These are phyloP conservation scores for Apis mellifera DNA, from an alignment of 1,140 invertebrate species.

Conservation along the genomic window DNA sequence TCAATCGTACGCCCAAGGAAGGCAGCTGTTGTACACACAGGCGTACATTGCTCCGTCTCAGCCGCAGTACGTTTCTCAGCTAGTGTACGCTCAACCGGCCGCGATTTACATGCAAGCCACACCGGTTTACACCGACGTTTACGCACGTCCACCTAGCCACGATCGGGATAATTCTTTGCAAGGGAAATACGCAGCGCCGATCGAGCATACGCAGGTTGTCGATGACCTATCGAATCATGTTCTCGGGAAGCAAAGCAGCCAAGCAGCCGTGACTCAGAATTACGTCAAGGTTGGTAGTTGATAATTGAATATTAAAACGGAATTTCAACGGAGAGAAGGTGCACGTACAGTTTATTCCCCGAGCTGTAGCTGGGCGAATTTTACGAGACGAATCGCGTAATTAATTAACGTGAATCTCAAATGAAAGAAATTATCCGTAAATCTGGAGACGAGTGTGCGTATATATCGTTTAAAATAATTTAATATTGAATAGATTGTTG, in stretches of 20 bases:
- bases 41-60: constrained; percentile 64
- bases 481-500: too few relatives aligned
- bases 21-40: constrained; percentile 64
- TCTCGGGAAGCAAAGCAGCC: constrained; percentile 65
- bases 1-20: constrained; percentile 43
- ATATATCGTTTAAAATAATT: too few relatives aligned
- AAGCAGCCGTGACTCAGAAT: constrained; percentile 60
- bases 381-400: too few relatives aligned
- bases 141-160: constrained; percentile 64
- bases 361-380: too few relatives aligned
- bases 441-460: too few relatives aligned
- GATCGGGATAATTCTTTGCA: constrained; percentile 72
- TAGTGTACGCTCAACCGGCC: constrained; percentile 70
- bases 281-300: constrained; percentile 64
- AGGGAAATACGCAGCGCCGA: constrained; percentile 61
- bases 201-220: constrained; percentile 65
- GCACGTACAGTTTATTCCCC: too few relatives aligned
- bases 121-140: constrained; percentile 69
- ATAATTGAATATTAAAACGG: too few relatives aligned
- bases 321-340: too few relatives aligned
- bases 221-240: constrained; percentile 70
- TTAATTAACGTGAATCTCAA: too few relatives aligned
- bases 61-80: constrained; percentile 66
- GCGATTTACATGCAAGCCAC: constrained; percentile 67
- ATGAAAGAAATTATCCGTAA: too few relatives aligned